Base-by-base conservation (phyloP, 2,113 vertebrate genomes). In the Sinocyclocheilus anophthalmus region DNA sequence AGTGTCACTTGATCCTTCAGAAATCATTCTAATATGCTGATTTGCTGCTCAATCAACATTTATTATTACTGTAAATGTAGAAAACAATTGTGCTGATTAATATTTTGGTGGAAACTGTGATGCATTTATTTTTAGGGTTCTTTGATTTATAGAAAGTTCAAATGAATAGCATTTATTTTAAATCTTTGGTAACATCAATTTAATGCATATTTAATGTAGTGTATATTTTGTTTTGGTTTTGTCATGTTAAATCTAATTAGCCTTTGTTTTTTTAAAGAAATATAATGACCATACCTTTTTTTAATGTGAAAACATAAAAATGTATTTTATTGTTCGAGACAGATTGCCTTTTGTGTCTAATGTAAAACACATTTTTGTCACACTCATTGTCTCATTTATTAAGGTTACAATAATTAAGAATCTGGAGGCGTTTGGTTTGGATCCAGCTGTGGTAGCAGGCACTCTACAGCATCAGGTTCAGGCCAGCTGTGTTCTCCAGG, bases 331-430 rank as follows among this genome's bases (percentile, higher is more conserved):
- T 67, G 14, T 16, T 67, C 30, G 13, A 67, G 26, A 30, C 5
- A 33, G 14, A 33, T 12, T n/a, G 72, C 3, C 4, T 12, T 45
- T 39, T 75, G 16, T 73, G 39, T 75, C 39, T n/a, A 37, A 37
- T 55, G 76, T 30, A 5, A 55, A 57, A 26, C 9, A 18, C 4
- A 75, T 9, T 65, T 55, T 24, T 22, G 1, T 33, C n/a, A 11
- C 16, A 22, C 22, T 48, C 16, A 26, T 30, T 24, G 13, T 53
- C 2, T 77, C 20, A 14, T 86, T 5, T 61, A 3, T 83, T 0
- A 76, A 99, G 98, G 97, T 99, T 79, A 99, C 98, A 1, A 84
- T 98, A 39, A 94, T 99, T 88, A 97, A 96, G 92, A 99, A 99
- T 91, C 94, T 99, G 65, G 98, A 99, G 89, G 92, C 93, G 14